Base-by-base conservation (phyloP, 2,113 vertebrate genomes). In the Apistogramma diplotaenia region DNA sequence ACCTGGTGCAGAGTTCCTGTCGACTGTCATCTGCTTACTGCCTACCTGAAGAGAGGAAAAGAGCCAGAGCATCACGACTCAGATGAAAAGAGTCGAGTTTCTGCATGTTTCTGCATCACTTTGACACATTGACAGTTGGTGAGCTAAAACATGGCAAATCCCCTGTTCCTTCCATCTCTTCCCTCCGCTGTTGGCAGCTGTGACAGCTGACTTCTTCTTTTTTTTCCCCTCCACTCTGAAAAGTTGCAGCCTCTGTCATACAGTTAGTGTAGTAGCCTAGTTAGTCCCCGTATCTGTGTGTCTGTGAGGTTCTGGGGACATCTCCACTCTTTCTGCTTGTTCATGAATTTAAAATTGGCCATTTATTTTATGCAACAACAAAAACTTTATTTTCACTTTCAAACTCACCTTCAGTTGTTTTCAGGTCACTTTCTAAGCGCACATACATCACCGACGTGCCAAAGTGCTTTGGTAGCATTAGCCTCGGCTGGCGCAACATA, bases 51-150 rank as follows among this genome's bases (percentile, higher is more conserved):
- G 12, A 29, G 57, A 23, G 51, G 55, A 46, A 78, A 35, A 37
- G 55, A 40, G 60, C n/a, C 33, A 19, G 62, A 59, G 76, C 46
- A 43, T 46, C 58, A 55, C 60, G 51, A 81, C 27, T 75, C 55
- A 40, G 51, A 83, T 79, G 60, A 82, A 80, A 73, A 83, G 43
- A 78, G 51, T 59, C 2, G 43, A 79, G 61, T 56, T 74, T 62
- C 59, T 80, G 60, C 35, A 57, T 46, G 74, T 37, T 71, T 77
- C 74, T 62, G 70, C 74, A 55, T 83, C 74, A 76, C 62, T 79
- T 46, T 82, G 80, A 83, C 89, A 87, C 81, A 31, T 62, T 87
- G 84, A 89, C 83, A 85, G 72, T 55, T 85, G 62, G 60, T 78
- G 83, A 76, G 81, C 43, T 84, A 61, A 86, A 84, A 86, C 73